phyloP scores from a whole-genome alignment of 2,797 vertebrate genomes.

The Semotilus atromaculatus region DNA sequence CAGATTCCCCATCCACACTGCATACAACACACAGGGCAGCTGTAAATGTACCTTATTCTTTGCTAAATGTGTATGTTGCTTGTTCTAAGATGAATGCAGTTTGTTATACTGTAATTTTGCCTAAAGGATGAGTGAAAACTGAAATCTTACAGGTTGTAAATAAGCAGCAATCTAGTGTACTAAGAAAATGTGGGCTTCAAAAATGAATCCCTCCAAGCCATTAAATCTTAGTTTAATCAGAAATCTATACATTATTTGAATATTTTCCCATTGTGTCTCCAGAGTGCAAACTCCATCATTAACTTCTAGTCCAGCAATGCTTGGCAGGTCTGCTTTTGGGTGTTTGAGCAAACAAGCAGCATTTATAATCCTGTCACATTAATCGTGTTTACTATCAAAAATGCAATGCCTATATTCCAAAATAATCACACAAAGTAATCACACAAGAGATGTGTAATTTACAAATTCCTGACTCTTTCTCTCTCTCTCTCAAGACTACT shows the following conservation, averaged over 20 bases:
- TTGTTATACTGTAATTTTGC: neutral
- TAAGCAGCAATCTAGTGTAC: neutral
- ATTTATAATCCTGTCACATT: neutral
- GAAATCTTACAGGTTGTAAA: neutral
- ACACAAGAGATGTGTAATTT: neutral
- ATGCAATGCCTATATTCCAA: neutral
- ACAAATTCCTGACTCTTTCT: neutral
- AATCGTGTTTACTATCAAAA: neutral
- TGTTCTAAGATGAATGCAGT: neutral
- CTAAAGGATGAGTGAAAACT: neutral
- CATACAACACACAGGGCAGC: neutral
- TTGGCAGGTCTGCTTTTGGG: neutral
- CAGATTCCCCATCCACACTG: neutral
- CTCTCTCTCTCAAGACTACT: neutral
- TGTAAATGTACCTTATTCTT: conserved; percentile 1
- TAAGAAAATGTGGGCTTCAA: neutral
- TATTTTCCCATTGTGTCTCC: neutral
- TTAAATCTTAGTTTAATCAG: neutral
- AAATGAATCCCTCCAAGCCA: neutral
- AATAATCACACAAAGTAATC: neutral
- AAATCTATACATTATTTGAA: neutral
- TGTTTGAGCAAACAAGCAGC: neutral
- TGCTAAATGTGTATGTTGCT: neutral
- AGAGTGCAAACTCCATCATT: conserved; percentile 2
- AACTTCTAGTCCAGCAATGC: neutral